Percentiles rank a stretch among this genome's conserved stretches.
Conservation (phyloP, 30 jellyfish, hydroid and myxozoan species). For the Hydra vulgaris region DNA sequence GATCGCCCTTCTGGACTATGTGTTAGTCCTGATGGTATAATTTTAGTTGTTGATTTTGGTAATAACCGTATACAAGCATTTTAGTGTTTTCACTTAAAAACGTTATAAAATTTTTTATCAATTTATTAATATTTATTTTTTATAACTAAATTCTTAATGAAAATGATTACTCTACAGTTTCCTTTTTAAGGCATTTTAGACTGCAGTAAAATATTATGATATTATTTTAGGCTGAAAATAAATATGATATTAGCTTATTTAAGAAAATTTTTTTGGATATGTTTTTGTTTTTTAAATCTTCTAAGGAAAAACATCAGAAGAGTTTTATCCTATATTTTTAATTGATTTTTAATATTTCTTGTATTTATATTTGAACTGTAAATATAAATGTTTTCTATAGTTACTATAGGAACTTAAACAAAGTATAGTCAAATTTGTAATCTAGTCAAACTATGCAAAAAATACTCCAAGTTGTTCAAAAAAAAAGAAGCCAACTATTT, state of each 20-base stretch:
- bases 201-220: no score
- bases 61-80: constrained; percentile 95
- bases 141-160: background rate
- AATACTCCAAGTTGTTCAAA: no score
- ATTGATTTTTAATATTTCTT: background rate
- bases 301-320: background rate
- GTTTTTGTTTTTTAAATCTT: no score
- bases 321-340: background rate
- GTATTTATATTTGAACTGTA: background rate
- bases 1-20: constrained; percentile 98
- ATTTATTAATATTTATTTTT: no score
- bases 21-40: constrained; percentile 97
- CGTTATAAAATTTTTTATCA: background rate
- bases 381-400: no score
- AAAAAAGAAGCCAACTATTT: no score
- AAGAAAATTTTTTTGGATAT: no score
- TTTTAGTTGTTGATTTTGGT: constrained; percentile 94
- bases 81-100: constrained; percentile 3
- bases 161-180: no score
- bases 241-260: no score
- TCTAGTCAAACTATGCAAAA: no score
- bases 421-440: background rate
- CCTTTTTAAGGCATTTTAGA: background rate
- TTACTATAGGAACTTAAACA: background rate
- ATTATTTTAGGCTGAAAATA: no score